phyloP scores from a whole-genome alignment of 2,888 invertebrate species.

The Marasmarcha lunaedactyla region DNA sequence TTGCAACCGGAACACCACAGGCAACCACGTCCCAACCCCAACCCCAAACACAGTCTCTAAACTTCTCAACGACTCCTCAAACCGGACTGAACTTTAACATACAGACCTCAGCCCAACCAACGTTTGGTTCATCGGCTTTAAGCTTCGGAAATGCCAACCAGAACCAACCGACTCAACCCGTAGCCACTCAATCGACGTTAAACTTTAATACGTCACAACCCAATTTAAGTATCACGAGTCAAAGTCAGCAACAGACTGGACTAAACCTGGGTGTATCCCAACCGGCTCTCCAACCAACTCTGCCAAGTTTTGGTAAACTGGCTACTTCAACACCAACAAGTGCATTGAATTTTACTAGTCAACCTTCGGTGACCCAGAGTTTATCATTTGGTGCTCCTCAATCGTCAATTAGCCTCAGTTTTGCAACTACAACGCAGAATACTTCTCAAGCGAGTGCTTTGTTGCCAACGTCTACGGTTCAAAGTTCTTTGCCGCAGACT shows the following conservation, averaged over 20 bases:
- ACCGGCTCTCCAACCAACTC: constrained; percentile 7
- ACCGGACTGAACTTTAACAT: constrained; percentile 3
- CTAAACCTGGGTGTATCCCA: too few relatives aligned
- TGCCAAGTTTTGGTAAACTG: constrained; percentile 16
- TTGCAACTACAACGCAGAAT: neutral
- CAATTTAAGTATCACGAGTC: neutral
- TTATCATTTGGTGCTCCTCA: too few relatives aligned
- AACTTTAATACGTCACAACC: neutral
- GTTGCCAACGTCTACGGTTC: too few relatives aligned
- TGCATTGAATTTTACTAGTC: too few relatives aligned
- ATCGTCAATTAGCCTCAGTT: too few relatives aligned
- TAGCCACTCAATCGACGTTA: constrained; percentile 1
- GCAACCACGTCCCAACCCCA: neutral
- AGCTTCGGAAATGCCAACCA: constrained; percentile 9
- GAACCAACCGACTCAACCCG: constrained; percentile 8
- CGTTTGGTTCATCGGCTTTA: constrained; percentile 7
- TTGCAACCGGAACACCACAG: neutral
- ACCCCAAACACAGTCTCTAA: neutral
- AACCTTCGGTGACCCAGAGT: too few relatives aligned
- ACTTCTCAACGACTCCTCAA: neutral
- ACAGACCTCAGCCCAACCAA: neutral
- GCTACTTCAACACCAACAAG: too few relatives aligned
- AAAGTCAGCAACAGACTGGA: neutral
- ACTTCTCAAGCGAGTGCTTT: neutral
- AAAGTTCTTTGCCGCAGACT: neutral